A percentile compares a stretch with the other conserved stretches of the same genome.
Evolutionary conservation across 2,113 vertebrate genomes (phyloP).

Genomic region (Gavialis gangeticus): DNA sequence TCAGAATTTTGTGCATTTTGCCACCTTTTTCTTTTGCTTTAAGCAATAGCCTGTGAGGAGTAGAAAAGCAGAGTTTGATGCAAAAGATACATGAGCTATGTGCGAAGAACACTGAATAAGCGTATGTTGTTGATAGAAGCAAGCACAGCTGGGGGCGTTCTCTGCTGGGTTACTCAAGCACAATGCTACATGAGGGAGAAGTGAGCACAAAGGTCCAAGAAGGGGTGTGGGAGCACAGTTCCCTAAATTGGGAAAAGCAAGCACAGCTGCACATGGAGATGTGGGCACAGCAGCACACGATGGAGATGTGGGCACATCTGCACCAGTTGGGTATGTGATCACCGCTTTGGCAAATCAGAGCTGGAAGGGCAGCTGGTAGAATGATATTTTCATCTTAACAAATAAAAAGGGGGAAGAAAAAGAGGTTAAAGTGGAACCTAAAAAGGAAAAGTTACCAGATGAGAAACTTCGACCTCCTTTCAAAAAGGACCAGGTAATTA

Average conservation of each 20-base stretch:
- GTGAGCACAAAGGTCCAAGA: not conserved
- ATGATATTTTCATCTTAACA: conserved; percentile 45
- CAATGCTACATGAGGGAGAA: not conserved
- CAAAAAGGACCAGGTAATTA: conserved; percentile 83
- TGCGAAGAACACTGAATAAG: not conserved
- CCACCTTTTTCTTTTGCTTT: not conserved
- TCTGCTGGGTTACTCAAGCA: conserved; percentile 2
- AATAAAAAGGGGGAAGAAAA: conserved; percentile 84
- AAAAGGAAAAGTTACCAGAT: conserved; percentile 77
- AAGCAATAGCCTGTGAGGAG: not conserved
- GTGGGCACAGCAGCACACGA: conserved; percentile 5
- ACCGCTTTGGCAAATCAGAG: conserved; percentile 26
- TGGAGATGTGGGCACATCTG: conserved; percentile 10
- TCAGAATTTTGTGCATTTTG: not conserved
- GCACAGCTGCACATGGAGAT: conserved; percentile 4
- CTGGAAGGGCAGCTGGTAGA: not conserved
- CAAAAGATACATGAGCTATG: not conserved
- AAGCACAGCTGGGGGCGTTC: not conserved
- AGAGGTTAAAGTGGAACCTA: conserved; percentile 76
- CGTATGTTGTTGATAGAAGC: not conserved
- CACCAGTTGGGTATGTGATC: not conserved
- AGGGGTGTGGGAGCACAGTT: not conserved
- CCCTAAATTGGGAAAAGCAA: not conserved
- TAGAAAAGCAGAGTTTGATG: conserved; percentile 12
- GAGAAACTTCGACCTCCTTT: conserved; percentile 73